phyloP scores from a whole-genome alignment of 2,113 vertebrate species.

The Sylvilagus bachmani region DNA sequence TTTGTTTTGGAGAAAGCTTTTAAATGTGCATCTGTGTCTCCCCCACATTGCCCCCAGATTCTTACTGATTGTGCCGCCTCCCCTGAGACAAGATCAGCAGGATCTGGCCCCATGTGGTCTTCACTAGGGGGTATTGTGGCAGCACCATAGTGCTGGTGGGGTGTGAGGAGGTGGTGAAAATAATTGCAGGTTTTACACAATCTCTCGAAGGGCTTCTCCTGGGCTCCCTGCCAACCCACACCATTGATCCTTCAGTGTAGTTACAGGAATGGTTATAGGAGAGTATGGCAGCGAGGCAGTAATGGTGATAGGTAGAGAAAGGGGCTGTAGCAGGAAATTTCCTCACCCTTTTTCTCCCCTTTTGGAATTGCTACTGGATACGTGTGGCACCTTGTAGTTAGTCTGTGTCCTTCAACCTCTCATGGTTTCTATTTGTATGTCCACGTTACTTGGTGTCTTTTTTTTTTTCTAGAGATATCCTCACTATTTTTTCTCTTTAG shows the following conservation, averaged over 20 bases:
- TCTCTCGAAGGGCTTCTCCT: background rate
- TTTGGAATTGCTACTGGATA: background rate
- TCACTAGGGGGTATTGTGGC: background rate
- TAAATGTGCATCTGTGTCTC: background rate
- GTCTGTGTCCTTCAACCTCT: background rate
- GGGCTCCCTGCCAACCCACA: background rate
- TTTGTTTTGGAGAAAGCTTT: background rate
- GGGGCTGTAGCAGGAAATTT: background rate
- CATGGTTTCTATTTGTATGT: background rate
- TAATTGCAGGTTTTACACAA: background rate
- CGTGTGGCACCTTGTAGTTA: background rate
- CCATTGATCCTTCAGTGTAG: background rate
- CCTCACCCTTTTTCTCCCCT: background rate
- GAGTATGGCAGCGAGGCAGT: background rate
- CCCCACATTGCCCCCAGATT: background rate
- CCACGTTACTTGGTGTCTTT: background rate
- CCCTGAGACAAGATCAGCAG: background rate
- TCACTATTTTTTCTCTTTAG: background rate
- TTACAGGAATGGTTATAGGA: background rate
- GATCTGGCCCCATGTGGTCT: background rate
- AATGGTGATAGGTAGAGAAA: background rate
- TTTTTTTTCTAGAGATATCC: background rate
- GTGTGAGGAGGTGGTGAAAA: background rate
- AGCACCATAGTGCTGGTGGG: background rate
- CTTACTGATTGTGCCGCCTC: background rate